phyloP scores from a whole-genome alignment of 2,888 invertebrate species.

The Sminthurinus aureus region DNA sequence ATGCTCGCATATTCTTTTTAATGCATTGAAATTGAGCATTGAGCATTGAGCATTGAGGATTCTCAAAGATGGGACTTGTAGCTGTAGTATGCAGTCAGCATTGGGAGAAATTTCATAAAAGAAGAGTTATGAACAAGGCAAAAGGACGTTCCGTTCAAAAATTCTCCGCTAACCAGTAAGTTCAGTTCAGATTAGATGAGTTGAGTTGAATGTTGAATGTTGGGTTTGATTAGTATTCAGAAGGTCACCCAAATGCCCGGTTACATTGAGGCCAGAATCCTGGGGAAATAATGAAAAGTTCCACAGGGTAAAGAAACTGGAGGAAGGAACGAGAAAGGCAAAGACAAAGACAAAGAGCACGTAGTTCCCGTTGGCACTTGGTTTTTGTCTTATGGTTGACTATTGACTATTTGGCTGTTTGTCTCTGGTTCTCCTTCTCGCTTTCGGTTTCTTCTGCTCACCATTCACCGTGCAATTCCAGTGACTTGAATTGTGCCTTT shows the following conservation, averaged over 20 bases:
- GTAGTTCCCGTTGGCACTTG: slow-evolving; percentile 44
- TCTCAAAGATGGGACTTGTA: too few relatives aligned
- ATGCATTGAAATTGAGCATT: too few relatives aligned
- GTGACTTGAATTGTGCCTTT: too few relatives aligned
- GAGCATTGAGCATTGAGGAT: too few relatives aligned
- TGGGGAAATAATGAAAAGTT: slow-evolving; percentile 22
- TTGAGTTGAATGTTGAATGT: not conserved
- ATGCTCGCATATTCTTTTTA: too few relatives aligned
- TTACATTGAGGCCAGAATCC: slow-evolving; percentile 10
- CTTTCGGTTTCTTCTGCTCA: too few relatives aligned
- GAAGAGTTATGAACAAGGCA: not conserved
- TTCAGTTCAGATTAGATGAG: too few relatives aligned
- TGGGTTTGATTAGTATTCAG: slow-evolving; percentile 27
- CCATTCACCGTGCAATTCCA: too few relatives aligned
- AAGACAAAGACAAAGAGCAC: slow-evolving; percentile 27
- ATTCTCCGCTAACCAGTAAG: not conserved
- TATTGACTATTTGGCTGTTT: too few relatives aligned
- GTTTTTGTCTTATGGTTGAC: slow-evolving; percentile 29
- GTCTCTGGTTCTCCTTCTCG: too few relatives aligned
- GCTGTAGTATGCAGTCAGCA: too few relatives aligned
- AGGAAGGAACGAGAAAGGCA: slow-evolving; percentile 9
- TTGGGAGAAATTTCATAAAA: too few relatives aligned
- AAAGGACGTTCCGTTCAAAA: not conserved
- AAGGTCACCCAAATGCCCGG: slow-evolving; percentile 3
- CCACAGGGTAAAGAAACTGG: not conserved